phyloP scores from a whole-genome alignment of 1,140 invertebrate genomes.

The Caenorhabditis elegans region WBcel235 BX284605.5:11769501-11770000 shows the following conservation, averaged over 20 bases:
- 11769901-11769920: not conserved
- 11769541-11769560: not conserved
- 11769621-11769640: not conserved
- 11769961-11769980: not conserved
- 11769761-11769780: slow-evolving; percentile 5
- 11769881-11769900: not conserved
- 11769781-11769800: not conserved
- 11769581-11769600: not conserved
- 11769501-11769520: not conserved
- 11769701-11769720: slow-evolving; percentile 3
- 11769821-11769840: not conserved
- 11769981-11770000: slow-evolving; percentile 39
- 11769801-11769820: not conserved
- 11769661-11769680: not conserved
- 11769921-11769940: not conserved
- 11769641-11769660: not conserved
- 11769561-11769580: not conserved
- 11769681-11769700: slow-evolving; percentile 10
- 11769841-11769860: not conserved
- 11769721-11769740: not conserved
- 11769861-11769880: not conserved
- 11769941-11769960: slow-evolving; percentile 45
- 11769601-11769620: not conserved
- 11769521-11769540: not conserved
- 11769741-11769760: slow-evolving; percentile 22